Conservation (phyloP, 2,797 vertebrate genomes). For the Hapalemur alaotrensis region DNA sequence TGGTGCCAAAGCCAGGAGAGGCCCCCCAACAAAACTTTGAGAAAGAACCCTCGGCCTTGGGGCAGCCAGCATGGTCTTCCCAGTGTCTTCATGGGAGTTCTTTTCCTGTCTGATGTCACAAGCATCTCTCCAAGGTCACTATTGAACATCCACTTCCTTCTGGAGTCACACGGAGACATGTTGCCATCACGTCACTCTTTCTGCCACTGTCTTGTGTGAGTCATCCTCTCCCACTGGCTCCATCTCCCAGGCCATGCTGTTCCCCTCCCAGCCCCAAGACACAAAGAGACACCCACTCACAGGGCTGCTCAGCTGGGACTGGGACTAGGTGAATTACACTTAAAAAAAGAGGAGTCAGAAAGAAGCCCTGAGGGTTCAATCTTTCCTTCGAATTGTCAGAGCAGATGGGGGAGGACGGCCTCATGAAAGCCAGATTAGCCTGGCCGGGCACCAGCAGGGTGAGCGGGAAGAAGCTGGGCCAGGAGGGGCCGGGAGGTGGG, state of each 20-base stretch:
- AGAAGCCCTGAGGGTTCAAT: conserved; percentile 48
- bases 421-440: neutral
- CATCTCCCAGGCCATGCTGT: neutral
- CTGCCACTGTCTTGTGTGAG: neutral
- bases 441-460: neutral
- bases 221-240: neutral
- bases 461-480: rapidly evolving
- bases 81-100: neutral
- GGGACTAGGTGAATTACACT: neutral
- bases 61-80: rapidly evolving
- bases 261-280: neutral
- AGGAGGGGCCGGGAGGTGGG: rapidly evolving
- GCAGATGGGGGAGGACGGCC: neutral
- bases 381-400: conserved; percentile 1
- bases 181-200: neutral
- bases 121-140: neutral
- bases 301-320: conserved; percentile 31
- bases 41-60: neutral
- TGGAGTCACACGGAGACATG: neutral
- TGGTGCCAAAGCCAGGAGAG: neutral
- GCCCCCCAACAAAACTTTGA: neutral
- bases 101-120: neutral
- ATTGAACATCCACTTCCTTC: neutral
- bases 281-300: neutral
- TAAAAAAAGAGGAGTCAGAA: neutral